A percentile compares a stretch with the other conserved stretches of the same genome.
These are phyloP conservation scores for Tethya wilhelma DNA, from an alignment of 37 sponge, comb jelly and placozoan species.

Conservation along the genomic window DNA sequence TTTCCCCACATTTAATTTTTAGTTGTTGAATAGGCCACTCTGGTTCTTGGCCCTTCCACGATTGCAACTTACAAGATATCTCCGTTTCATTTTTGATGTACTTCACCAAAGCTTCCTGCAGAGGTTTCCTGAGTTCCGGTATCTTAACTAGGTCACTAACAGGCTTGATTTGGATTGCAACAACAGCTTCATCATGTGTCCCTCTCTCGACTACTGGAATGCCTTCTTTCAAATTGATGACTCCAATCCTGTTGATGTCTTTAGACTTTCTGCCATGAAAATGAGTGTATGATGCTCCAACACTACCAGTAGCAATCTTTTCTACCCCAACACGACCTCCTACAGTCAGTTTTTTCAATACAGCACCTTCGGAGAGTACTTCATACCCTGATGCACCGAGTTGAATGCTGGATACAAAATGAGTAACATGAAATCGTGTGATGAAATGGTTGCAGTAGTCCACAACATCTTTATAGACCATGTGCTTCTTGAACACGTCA, in stretches of 20 bases:
- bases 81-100: slow-evolving; percentile 33
- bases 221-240: neutral
- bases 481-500: too few species aligned
- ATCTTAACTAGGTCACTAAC: slow-evolving; percentile 20
- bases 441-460: slow-evolving; percentile 16
- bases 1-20: too few species aligned
- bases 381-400: slow-evolving; percentile 51
- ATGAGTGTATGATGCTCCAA: neutral
- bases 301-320: neutral
- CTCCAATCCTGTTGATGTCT: slow-evolving; percentile 5
- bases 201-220: slow-evolving; percentile 30
- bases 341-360: too few species aligned
- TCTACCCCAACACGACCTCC: neutral
- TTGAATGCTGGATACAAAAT: slow-evolving; percentile 48
- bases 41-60: too few species aligned
- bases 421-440: slow-evolving; percentile 33
- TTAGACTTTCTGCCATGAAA: neutral
- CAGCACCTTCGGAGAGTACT: slow-evolving; percentile 52
- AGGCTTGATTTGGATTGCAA: slow-evolving; percentile 32
- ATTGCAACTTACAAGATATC: slow-evolving; percentile 47
- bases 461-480: neutral
- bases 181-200: slow-evolving; percentile 52
- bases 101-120: slow-evolving; percentile 29
- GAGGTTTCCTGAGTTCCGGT: neutral
- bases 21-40: too few species aligned